These are phyloP conservation scores for Calonectris borealis DNA, from an alignment of 2,113 vertebrate genomes.

Conservation along the genomic window DNA sequence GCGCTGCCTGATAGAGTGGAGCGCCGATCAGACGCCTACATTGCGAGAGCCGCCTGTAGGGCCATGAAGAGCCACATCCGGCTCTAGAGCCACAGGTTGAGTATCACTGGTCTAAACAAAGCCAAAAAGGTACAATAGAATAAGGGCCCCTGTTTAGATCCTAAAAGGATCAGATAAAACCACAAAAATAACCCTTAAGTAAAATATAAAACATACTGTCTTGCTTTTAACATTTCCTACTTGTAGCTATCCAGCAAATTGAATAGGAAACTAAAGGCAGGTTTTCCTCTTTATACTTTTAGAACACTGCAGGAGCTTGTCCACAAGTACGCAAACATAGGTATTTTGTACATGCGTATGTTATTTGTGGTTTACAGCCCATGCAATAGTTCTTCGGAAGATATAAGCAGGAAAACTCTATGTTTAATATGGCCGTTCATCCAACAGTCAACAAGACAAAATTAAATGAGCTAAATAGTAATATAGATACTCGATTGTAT, in stretches of 20 bases:
- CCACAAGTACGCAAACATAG: neutral
- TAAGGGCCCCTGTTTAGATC: slow-evolving; percentile 75
- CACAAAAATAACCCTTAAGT: slow-evolving; percentile 72
- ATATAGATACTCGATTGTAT: slow-evolving; percentile 25
- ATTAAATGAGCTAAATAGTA: slow-evolving; percentile 51
- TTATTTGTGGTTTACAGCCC: slow-evolving; percentile 37
- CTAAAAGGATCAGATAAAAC: slow-evolving; percentile 75
- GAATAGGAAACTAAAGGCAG: slow-evolving; percentile 60
- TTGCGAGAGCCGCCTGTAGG: slow-evolving; percentile 77
- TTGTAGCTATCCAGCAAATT: slow-evolving; percentile 58
- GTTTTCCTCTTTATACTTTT: slow-evolving; percentile 71
- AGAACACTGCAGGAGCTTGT: slow-evolving; percentile 67
- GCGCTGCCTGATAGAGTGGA: slow-evolving; percentile 75
- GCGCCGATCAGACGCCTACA: slow-evolving; percentile 76
- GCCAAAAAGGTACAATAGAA: slow-evolving; percentile 78
- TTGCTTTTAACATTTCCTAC: slow-evolving; percentile 68
- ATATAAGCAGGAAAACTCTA: slow-evolving; percentile 67
- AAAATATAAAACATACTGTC: slow-evolving; percentile 73
- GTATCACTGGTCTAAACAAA: slow-evolving; percentile 79
- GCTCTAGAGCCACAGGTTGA: slow-evolving; percentile 78
- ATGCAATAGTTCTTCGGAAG: slow-evolving; percentile 60
- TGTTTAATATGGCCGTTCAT: slow-evolving; percentile 35
- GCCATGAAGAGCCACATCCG: slow-evolving; percentile 76
- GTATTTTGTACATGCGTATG: neutral
- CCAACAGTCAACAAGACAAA: slow-evolving; percentile 58